Evolutionary conservation across 1,140 invertebrate genomes (phyloP).

Genomic region (Magallana ariakensis): DNA sequence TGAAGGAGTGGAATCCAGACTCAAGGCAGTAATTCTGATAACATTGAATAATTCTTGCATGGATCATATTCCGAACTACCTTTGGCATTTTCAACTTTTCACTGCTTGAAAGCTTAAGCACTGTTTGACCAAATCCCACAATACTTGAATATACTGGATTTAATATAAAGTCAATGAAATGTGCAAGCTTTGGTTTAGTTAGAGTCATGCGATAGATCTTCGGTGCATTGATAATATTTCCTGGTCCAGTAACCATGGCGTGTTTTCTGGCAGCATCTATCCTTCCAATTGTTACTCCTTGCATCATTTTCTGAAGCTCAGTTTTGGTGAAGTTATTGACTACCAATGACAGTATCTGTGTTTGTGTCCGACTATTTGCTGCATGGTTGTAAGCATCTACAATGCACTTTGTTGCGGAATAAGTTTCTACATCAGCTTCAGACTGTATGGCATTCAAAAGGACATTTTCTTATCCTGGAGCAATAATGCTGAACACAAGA

Average conservation of each 20-base stretch:
- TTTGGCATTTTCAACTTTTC: background rate
- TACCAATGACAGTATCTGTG: conserved; percentile 41
- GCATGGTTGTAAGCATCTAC: conserved; percentile 13
- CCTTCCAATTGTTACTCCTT: background rate
- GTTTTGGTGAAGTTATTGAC: background rate
- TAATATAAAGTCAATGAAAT: background rate
- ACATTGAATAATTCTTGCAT: no score
- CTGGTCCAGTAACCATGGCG: background rate
- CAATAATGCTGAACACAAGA: conserved; percentile 38
- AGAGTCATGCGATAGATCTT: conserved; percentile 37
- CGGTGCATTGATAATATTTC: background rate
- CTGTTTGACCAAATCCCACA: background rate
- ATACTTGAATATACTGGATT: no score
- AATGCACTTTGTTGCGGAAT: conserved; percentile 19
- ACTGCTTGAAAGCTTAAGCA: background rate
- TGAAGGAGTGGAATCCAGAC: no score
- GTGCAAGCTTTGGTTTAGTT: background rate
- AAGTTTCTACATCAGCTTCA: conserved; percentile 6
- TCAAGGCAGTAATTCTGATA: no score
- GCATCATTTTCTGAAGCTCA: conserved; percentile 26
- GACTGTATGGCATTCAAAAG: background rate
- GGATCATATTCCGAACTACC: background rate
- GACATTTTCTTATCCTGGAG: conserved; percentile 22
- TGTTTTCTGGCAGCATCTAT: conserved; percentile 41
- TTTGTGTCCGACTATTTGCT: background rate